Percentiles rank a stretch among this genome's conserved stretches.
Evolutionary conservation across 2,797 vertebrate genomes (phyloP).

Genomic region (Anas flavirostris): DNA sequence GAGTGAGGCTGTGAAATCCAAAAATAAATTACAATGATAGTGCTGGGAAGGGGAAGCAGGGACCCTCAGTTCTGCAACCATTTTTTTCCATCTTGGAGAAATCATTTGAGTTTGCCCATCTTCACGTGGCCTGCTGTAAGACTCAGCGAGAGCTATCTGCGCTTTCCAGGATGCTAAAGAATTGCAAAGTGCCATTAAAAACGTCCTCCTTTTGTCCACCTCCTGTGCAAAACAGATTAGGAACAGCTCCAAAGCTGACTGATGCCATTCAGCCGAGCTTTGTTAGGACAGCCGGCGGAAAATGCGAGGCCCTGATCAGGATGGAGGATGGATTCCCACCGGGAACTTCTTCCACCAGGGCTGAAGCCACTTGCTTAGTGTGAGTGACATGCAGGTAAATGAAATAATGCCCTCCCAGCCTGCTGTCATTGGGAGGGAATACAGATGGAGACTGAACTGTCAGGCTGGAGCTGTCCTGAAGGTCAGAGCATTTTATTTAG

Average conservation of each 20-base stretch:
- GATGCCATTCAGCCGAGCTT: constrained; percentile 50
- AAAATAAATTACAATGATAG: background rate
- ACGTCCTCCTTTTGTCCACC: background rate
- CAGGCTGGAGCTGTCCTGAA: constrained; percentile 61
- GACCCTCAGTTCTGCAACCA: background rate
- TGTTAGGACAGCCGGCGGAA: constrained; percentile 19
- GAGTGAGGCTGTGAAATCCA: background rate
- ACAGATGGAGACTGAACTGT: constrained; percentile 67
- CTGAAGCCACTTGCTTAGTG: constrained; percentile 60
- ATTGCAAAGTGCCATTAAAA: constrained; percentile 16
- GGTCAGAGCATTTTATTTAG: constrained; percentile 75
- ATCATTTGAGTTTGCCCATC: background rate
- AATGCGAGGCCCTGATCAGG: constrained; percentile 48
- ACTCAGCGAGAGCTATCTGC: background rate
- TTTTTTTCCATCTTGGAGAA: background rate
- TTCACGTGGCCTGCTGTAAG: background rate
- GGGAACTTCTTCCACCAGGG: constrained; percentile 41
- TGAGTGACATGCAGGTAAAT: constrained; percentile 71
- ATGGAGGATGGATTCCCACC: constrained; percentile 57
- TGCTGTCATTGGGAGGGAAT: constrained; percentile 60
- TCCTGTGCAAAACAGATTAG: constrained; percentile 20
- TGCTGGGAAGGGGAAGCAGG: background rate
- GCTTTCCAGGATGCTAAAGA: background rate
- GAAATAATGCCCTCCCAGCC: constrained; percentile 64
- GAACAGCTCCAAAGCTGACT: constrained; percentile 38